Evolutionary conservation across 2,888 invertebrate genomes (phyloP), one percentile per base, ranked within the genome.

Genomic region (Portevinia maculata): DNA sequence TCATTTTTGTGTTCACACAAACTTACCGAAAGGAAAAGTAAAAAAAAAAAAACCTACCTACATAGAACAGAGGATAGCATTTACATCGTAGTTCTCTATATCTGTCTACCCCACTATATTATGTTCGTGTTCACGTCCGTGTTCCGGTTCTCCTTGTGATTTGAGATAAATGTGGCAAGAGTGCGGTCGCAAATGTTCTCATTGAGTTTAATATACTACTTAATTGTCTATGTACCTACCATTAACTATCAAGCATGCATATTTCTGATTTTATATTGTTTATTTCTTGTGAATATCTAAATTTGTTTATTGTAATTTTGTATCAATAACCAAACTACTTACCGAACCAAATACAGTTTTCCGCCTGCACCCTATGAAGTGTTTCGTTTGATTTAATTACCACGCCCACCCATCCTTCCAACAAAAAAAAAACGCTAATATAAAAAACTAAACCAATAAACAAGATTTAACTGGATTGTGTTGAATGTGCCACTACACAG

Each of bases 341-440:
- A 55, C 41, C 37, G 19, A 60, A 52, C 60, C 55, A 52, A 46
- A 52, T 74, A 87, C 88, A 90, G 90, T 88, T 89, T 88, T 87
- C 89, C 88, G 87, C 88, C 89, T 89, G 89, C 90, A 89, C 89
- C 90, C 88, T 90, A 90, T 89, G 90, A 90, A 90, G 90, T 90
- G 88, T 90, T 90, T 90, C 90, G 90, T 88, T 89, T 90, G 89
- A 89, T 89, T 88, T 90, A 85, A 85, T 84, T 81, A 78, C 79
- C 65, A 69, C 74, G 53, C 17, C 50, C 32, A 57, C 57, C 79
- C 53, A 73, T 67, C 78, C 78, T 62, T 52, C 70, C 84, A 83
- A 65, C 78, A 57, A 34, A 59, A 67, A 60, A 71, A 67, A 52
- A 79, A 78, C 75, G 73, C 46, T 70, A 48, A 39, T 53, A 71